Evolutionary conservation across 2,888 invertebrate genomes (phyloP), one percentile per base, ranked within the genome.

Genomic region (Onthophagus sagittarius): DNA sequence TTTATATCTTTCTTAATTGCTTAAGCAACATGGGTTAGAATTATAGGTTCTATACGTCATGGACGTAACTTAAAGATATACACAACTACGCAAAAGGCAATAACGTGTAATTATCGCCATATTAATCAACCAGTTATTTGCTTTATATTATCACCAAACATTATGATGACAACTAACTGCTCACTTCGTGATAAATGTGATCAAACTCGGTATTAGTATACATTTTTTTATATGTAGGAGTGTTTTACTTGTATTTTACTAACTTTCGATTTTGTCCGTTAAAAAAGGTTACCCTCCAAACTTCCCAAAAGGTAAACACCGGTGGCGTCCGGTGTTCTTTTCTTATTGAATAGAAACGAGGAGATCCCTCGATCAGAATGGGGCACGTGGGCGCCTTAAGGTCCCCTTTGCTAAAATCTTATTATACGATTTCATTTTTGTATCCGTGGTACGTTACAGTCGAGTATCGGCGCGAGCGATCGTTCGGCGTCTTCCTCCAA

Each of bases 361-460:
- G 63, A 32, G 82, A 81, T 82, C 83, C 83, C 83, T 81, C 39
- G 80, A 82, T 81, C 80, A 82, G 83, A 83, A 82, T 82, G 80
- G 81, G 83, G 84, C 84, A 84, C 84, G 84, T 84, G 84, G 83
- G 81, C 81, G 74, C 32, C 23, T 67, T n/a, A n/a, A 32, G 73
- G 77, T 78, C 81, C 81, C 81, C 80, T 77, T 76, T 80, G 78
- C 79, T 80, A 81, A 23, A 23, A 82, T 83, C 83, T 82, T 81
- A 82, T 83, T 82, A 82, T 76, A 74, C 79, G 77, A 67, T 74
- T 71, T 65, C 72, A 69, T 69, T 72, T 74, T 72, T 72, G 74
- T 72, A 72, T 39, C 67, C 72, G 70, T 71, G 69, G 74, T 74
- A 74, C 74, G 74, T 74, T 74, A 74, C 74, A 74, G 69, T 74